Evolutionary conservation across 2,888 invertebrate species (phyloP).

Genomic region (Enchytraeus crypticus): DNA sequence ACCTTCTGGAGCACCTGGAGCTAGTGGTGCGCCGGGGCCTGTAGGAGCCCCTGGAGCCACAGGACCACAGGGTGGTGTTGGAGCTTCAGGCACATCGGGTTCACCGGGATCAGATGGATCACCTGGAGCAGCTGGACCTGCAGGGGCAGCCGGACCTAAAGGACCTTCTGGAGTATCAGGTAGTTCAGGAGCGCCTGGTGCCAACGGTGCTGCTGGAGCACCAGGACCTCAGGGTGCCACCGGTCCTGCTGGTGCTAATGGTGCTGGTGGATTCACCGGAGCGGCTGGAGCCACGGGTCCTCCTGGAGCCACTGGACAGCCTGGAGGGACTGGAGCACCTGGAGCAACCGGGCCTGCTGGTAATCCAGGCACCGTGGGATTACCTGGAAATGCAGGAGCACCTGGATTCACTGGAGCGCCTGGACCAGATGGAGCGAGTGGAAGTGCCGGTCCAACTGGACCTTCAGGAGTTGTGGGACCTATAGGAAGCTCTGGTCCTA

Average conservation of each 20-base stretch:
- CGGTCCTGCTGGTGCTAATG: neutral
- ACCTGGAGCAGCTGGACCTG: neutral
- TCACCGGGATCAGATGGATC: neutral
- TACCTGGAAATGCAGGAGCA: slow-evolving; percentile 16
- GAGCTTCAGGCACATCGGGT: neutral
- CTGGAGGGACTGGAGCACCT: slow-evolving; percentile 13
- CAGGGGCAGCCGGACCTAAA: neutral
- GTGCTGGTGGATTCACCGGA: neutral
- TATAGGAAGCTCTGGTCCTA: slow-evolving; percentile 10
- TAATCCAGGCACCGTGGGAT: slow-evolving; percentile 32
- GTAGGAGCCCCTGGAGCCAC: neutral
- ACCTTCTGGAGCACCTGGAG: neutral
- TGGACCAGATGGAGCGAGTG: slow-evolving; percentile 15
- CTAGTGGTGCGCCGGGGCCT: neutral
- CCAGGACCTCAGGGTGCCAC: neutral
- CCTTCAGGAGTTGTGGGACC: slow-evolving; percentile 7
- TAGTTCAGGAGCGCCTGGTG: neutral
- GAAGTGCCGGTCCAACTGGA: slow-evolving; percentile 4
- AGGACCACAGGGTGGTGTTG: neutral
- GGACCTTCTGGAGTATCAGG: neutral
- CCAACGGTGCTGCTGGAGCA: neutral
- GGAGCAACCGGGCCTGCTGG: slow-evolving; percentile 32
- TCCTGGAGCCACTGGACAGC: slow-evolving; percentile 3
- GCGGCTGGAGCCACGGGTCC: neutral
- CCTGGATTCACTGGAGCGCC: slow-evolving; percentile 15